A percentile compares a stretch with the other conserved stretches of the same genome.
phyloP scores from a whole-genome alignment of 2,113 vertebrate genomes.

The Ahaetulla prasina region DNA sequence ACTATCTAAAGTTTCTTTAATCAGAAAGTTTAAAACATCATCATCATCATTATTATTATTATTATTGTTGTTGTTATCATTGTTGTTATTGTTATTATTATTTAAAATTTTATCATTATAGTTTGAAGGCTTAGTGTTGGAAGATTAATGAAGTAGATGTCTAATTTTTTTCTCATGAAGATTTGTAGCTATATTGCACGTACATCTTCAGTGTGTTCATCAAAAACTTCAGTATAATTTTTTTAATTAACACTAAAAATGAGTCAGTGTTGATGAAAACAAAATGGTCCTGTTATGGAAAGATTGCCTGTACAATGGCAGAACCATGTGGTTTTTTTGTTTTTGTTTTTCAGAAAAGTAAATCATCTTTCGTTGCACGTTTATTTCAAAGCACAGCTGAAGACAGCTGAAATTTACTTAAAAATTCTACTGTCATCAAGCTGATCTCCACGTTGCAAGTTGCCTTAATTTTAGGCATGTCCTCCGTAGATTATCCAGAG shows the following conservation, averaged over 20 bases:
- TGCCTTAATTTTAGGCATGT: background rate
- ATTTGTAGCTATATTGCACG: background rate
- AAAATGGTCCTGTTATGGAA: background rate
- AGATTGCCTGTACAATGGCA: background rate
- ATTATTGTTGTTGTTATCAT: background rate
- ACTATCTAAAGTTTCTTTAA: background rate
- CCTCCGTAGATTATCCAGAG: background rate
- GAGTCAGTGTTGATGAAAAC: background rate
- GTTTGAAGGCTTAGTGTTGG: background rate
- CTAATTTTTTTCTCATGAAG: background rate
- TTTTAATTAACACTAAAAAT: slow-evolving; percentile 12
- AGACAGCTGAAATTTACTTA: background rate
- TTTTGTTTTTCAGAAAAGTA: background rate
- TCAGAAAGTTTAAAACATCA: background rate
- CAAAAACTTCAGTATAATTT: slow-evolving; percentile 1
- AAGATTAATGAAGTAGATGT: background rate
- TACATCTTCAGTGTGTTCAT: background rate
- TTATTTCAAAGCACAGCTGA: background rate
- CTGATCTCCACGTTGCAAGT: background rate
- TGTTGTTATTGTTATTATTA: background rate
- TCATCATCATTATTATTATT: background rate
- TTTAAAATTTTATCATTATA: background rate
- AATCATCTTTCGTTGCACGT: background rate
- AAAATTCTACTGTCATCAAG: background rate
- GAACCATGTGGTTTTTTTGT: background rate